These are phyloP conservation scores for Apoda limacodes DNA, from an alignment of 2,888 invertebrate species.

Conservation along the genomic window DNA sequence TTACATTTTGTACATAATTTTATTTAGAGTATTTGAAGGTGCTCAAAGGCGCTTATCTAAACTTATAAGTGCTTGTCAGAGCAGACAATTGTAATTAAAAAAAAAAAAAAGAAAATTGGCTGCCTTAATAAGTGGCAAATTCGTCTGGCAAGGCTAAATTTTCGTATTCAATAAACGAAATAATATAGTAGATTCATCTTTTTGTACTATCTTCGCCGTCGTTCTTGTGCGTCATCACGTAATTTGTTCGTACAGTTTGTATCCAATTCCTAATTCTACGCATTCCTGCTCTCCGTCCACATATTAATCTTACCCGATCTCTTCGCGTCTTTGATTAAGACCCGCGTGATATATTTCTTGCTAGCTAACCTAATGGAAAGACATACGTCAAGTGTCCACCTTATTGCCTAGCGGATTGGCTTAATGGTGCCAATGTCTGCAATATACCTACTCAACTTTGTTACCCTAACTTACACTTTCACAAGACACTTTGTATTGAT, in stretches of 20 bases:
- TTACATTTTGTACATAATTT: no score
- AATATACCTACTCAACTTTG: slow-evolving; percentile 42
- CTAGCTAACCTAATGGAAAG: slow-evolving; percentile 62
- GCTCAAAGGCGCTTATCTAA: no score
- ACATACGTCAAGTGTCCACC: slow-evolving; percentile 65
- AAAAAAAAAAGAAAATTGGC: no score
- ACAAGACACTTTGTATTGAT: no score
- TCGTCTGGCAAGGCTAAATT: no score
- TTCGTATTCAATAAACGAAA: no score
- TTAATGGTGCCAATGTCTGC: slow-evolving; percentile 51
- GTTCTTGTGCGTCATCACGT: slow-evolving; percentile 20
- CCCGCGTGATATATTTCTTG: slow-evolving; percentile 64
- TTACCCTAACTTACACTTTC: no score
- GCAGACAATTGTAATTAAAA: no score
- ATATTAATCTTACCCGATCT: slow-evolving; percentile 59
- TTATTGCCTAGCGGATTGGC: slow-evolving; percentile 61
- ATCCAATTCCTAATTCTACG: slow-evolving; percentile 22
- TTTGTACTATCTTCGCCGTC: background rate
- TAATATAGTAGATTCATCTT: no score
- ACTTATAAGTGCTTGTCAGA: no score
- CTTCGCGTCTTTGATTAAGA: slow-evolving; percentile 64
- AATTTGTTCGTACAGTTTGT: slow-evolving; percentile 35
- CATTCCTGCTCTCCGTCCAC: slow-evolving; percentile 39
- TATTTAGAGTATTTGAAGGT: no score
- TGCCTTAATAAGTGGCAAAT: no score